Conservation (phyloP, 2,888 invertebrate genomes). For the Dichetophora obliterata region DNA sequence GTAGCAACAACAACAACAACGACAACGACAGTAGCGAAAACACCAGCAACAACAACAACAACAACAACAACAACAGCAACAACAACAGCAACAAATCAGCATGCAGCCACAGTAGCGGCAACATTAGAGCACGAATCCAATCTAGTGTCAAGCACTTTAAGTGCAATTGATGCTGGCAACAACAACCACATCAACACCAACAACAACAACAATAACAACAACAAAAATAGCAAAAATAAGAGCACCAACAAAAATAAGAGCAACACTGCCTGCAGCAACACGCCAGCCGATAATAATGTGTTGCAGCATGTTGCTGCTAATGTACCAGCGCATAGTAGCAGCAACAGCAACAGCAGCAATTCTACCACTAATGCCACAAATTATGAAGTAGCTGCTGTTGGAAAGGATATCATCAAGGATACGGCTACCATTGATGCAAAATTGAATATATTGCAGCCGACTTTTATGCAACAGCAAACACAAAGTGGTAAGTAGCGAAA, state of each 20-base stretch:
- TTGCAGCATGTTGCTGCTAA: neutral
- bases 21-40: neutral
- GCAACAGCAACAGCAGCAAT: neutral
- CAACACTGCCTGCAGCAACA: constrained; percentile 11
- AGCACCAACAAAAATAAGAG: constrained; percentile 38
- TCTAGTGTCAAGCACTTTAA: constrained; percentile 45
- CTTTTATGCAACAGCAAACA: neutral
- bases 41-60: constrained; percentile 7
- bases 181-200: constrained; percentile 47
- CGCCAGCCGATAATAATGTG: neutral
- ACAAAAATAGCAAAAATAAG: neutral
- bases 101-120: constrained; percentile 45
- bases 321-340: neutral
- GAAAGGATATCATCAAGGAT: neutral
- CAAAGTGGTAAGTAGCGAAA: constrained; percentile 14
- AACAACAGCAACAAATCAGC: neutral
- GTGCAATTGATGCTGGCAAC: constrained; percentile 35
- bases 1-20: constrained; percentile 50
- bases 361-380: neutral
- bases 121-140: constrained; percentile 52
- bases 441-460: neutral
- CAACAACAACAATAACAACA: constrained; percentile 38
- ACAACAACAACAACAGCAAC: neutral
- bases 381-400: neutral
- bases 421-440: neutral